Conservation (phyloP, 2,113 vertebrate genomes). For the Plecturocebus donacophilus region DNA sequence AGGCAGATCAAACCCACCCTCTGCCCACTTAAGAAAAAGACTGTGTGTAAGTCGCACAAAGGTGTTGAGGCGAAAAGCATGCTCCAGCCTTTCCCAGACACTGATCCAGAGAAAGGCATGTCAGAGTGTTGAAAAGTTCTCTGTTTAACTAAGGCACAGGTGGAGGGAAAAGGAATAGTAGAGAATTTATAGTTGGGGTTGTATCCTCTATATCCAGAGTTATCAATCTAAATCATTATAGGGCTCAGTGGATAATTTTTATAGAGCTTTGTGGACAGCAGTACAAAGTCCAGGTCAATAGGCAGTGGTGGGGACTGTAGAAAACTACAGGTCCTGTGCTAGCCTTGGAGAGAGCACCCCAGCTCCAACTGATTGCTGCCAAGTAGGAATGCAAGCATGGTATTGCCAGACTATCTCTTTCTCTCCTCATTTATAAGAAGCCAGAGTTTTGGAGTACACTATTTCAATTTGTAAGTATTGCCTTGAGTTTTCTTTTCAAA, state of each 20-base stretch:
- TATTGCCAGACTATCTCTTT: neutral
- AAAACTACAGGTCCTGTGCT: neutral
- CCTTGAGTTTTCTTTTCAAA: neutral
- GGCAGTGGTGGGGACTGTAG: neutral
- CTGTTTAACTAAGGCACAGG: neutral
- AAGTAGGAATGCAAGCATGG: neutral
- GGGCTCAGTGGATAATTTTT: neutral
- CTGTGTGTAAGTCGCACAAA: neutral
- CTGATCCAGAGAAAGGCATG: neutral
- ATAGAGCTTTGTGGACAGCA: neutral
- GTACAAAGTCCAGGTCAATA: neutral
- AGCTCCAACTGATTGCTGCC: neutral
- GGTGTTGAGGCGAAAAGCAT: neutral
- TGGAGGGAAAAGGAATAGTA: neutral
- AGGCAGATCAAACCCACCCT: neutral
- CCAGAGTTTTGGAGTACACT: neutral
- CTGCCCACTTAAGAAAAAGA: neutral
- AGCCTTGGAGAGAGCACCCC: neutral
- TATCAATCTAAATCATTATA: neutral
- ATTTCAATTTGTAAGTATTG: neutral
- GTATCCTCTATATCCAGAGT: neutral
- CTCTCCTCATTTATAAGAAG: neutral
- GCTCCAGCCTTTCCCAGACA: neutral
- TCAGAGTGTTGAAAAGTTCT: neutral
- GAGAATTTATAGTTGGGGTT: neutral